Evolutionary conservation across 2,797 vertebrate genomes (phyloP).

Genomic region (Scyliorhinus canicula): DNA sequence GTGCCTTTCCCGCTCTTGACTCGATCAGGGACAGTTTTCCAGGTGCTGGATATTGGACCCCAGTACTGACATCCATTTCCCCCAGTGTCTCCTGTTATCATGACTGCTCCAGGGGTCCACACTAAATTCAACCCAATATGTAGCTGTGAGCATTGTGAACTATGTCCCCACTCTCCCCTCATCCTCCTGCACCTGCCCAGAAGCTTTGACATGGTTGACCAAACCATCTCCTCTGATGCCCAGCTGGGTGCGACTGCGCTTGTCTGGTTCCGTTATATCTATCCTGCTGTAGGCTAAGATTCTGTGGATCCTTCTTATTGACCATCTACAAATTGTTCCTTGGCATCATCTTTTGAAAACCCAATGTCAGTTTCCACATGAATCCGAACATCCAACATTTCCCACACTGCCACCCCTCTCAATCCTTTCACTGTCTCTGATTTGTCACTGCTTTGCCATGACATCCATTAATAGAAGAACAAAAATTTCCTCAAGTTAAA

Average conservation of each 20-base stretch:
- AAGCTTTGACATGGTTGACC: not conserved
- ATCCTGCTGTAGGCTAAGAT: not conserved
- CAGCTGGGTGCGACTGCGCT: not conserved
- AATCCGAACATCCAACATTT: no score
- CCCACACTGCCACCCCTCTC: not conserved
- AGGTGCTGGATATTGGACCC: no score
- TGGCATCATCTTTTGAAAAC: not conserved
- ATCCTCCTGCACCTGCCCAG: not conserved
- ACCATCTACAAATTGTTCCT: not conserved
- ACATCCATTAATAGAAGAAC: not conserved
- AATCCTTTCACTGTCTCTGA: no score
- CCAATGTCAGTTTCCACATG: not conserved
- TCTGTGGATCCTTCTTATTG: not conserved
- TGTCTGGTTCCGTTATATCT: not conserved
- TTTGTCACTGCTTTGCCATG: not conserved
- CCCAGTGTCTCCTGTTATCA: not conserved
- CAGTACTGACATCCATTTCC: not conserved
- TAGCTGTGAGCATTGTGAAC: not conserved
- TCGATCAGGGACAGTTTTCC: no score
- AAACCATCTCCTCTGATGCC: not conserved
- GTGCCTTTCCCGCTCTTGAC: not conserved
- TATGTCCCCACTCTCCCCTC: not conserved
- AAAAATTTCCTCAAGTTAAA: no score
- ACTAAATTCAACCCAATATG: no score
- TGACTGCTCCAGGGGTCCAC: no score